Evolutionary conservation across 2,113 vertebrate genomes (phyloP).

Genomic region (Saccopteryx leptura): DNA sequence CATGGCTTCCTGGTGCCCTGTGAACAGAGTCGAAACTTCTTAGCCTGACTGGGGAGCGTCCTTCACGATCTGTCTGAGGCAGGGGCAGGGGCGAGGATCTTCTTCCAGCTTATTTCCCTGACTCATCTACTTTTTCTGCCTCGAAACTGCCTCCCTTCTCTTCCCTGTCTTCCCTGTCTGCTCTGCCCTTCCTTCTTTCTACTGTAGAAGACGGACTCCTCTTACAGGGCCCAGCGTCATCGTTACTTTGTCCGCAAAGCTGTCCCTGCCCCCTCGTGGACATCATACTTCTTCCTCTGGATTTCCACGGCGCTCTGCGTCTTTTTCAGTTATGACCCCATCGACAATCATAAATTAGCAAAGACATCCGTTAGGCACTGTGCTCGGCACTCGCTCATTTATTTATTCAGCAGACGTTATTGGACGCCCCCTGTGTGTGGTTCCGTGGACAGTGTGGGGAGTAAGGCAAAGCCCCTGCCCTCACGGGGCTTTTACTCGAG

Average conservation of each 20-base stretch:
- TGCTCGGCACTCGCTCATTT: background rate
- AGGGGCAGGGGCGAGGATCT: background rate
- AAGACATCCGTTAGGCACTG: accelerated
- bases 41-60: background rate
- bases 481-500: background rate
- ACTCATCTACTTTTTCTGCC: background rate
- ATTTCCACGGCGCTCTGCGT: background rate
- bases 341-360: background rate
- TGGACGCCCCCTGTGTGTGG: background rate
- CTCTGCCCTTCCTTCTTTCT: background rate
- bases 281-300: background rate
- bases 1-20: background rate
- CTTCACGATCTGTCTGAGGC: background rate
- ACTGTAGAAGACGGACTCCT: background rate
- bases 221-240: background rate
- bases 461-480: background rate
- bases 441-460: background rate
- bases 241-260: background rate
- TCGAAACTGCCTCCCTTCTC: background rate
- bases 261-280: background rate
- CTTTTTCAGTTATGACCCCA: background rate
- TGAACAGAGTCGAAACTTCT: background rate
- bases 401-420: background rate
- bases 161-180: background rate
- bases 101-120: background rate